phyloP scores from a whole-genome alignment of 2,888 invertebrate genomes.

The Heliconius ismenius region DNA sequence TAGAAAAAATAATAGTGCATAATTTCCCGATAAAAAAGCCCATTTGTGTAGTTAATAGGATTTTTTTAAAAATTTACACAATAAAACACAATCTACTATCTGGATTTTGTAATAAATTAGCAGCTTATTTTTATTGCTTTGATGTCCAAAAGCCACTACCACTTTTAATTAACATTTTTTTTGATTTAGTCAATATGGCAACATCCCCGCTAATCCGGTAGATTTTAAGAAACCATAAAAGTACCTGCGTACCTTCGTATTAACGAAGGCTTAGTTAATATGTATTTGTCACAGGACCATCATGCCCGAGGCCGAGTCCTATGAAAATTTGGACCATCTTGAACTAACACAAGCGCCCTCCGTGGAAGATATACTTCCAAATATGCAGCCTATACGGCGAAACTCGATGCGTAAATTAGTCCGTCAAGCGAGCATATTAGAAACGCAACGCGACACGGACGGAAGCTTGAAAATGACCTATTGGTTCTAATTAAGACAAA shows the following conservation, averaged over 20 bases:
- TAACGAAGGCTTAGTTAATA: conserved; percentile 21
- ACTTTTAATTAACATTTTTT: not conserved
- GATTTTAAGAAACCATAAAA: conserved; percentile 28
- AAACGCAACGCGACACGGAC: conserved; percentile 89
- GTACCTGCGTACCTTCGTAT: conserved; percentile 1
- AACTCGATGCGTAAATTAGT: conserved; percentile 86
- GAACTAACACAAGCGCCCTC: conserved; percentile 69
- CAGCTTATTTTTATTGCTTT: not conserved
- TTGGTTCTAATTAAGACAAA: conserved; percentile 85
- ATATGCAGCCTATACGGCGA: conserved; percentile 59
- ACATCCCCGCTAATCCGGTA: conserved; percentile 21
- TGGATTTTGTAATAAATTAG: too few species aligned
- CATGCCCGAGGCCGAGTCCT: conserved; percentile 81
- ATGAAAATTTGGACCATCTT: conserved; percentile 87
- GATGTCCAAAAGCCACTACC: not conserved
- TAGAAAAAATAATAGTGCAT: too few species aligned
- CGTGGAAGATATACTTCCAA: conserved; percentile 58
- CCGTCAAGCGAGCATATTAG: conserved; percentile 90
- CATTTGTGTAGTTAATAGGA: not conserved
- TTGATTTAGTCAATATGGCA: not conserved
- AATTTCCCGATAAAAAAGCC: not conserved
- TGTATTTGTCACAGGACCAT: conserved; percentile 72
- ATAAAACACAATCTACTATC: too few species aligned
- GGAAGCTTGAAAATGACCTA: conserved; percentile 93
- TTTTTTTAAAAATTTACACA: not conserved